These are phyloP conservation scores for Caenorhabditis japonica DNA, from an alignment of 2,888 invertebrate species.

Conservation along the genomic window DNA sequence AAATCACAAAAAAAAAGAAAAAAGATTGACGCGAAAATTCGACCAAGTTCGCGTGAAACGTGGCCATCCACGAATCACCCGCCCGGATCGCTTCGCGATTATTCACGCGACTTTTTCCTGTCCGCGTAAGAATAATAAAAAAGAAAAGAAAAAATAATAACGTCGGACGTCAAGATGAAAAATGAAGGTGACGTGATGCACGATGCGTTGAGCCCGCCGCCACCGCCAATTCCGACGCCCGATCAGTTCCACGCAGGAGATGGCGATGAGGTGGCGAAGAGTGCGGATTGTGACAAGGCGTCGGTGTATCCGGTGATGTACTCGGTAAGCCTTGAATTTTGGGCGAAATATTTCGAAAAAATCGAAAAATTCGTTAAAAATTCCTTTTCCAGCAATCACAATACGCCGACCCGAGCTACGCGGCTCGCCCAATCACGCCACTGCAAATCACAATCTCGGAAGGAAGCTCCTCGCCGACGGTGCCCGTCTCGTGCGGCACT, in stretches of 20 bases:
- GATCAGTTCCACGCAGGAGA: background rate
- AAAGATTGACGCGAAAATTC: conserved; percentile 17
- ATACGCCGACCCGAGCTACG: conserved; percentile 11
- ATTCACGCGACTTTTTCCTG: too few species aligned
- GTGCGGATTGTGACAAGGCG: too few species aligned
- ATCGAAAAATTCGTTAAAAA: background rate
- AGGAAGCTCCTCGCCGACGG: conserved; percentile 28
- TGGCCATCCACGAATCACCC: conserved; percentile 14
- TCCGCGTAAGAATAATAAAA: too few species aligned
- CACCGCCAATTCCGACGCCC: conserved; percentile 9
- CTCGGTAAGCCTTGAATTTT: conserved; percentile 22
- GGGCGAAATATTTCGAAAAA: conserved; percentile 2
- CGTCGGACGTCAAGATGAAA: conserved; percentile 2
- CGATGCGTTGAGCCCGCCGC: conserved; percentile 20
- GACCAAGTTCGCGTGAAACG: conserved; percentile 29
- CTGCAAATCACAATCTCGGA: conserved; percentile 37
- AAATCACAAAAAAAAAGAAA: conserved; percentile 5
- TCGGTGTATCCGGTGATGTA: conserved; percentile 41
- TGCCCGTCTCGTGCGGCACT: conserved; percentile 67
- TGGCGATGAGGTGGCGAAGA: too few species aligned
- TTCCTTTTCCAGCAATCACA: conserved; percentile 15
- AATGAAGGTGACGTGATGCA: conserved; percentile 6
- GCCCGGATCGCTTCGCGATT: conserved; percentile 4
- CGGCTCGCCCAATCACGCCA: conserved; percentile 18
- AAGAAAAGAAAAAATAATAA: background rate